These are phyloP conservation scores for Nemotelus pantherinus DNA, from an alignment of 2,888 invertebrate genomes.

Conservation along the genomic window DNA sequence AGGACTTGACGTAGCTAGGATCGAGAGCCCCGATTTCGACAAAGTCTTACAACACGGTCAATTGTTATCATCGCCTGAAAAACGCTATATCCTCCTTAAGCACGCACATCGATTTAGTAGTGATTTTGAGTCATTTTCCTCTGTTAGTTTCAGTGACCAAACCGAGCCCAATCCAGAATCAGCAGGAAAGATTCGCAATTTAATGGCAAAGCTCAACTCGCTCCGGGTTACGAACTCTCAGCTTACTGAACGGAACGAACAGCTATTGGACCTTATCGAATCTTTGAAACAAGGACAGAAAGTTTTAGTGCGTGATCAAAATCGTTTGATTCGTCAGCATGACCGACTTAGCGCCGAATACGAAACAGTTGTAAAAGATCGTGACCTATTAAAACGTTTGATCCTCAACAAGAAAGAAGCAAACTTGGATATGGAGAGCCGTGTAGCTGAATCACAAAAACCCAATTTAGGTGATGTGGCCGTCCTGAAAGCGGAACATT, in stretches of 20 bases:
- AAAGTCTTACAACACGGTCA: not conserved
- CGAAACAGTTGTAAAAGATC: not conserved
- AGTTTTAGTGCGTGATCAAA: not conserved
- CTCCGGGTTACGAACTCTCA: not conserved
- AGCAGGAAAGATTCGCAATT: not conserved
- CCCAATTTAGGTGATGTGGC: not conserved
- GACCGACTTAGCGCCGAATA: not conserved
- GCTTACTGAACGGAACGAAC: not conserved
- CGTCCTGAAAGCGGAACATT: conserved; percentile 18
- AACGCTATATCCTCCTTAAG: not conserved
- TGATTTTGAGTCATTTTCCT: too few species aligned
- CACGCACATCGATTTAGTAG: not conserved
- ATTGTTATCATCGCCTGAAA: not conserved
- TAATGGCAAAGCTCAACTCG: conserved; percentile 1
- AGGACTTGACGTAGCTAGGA: not conserved
- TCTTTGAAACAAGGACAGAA: not conserved
- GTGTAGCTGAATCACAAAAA: not conserved
- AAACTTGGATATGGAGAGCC: not conserved
- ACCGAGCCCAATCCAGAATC: not conserved
- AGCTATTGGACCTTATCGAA: not conserved
- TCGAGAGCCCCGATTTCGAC: not conserved
- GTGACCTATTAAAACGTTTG: not conserved
- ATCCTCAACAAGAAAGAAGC: not conserved
- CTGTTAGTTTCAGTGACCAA: too few species aligned
- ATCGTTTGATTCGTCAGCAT: not conserved